These are phyloP conservation scores for Phengaris arion DNA, from an alignment of 2,888 invertebrate genomes.

Conservation along the genomic window DNA sequence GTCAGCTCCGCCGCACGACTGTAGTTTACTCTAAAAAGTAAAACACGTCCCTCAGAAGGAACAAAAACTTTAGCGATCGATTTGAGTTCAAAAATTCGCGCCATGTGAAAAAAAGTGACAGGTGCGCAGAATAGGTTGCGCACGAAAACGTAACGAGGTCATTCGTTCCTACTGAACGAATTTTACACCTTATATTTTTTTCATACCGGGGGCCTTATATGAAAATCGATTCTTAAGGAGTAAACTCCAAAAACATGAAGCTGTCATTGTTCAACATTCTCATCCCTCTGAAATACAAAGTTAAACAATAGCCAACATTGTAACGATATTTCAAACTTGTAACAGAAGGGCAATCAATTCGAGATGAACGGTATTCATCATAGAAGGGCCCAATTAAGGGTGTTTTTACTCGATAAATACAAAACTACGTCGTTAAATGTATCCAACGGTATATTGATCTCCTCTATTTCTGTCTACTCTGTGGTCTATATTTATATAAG, in stretches of 20 bases:
- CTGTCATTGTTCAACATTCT: neutral
- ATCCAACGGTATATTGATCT: slow-evolving; percentile 5
- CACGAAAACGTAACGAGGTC: too few relatives aligned
- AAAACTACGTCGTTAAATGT: slow-evolving; percentile 7
- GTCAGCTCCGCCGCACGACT: too few relatives aligned
- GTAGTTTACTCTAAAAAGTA: too few relatives aligned
- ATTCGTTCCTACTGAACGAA: too few relatives aligned
- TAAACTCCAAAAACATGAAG: slow-evolving; percentile 9
- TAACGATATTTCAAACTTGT: neutral
- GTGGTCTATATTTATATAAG: neutral
- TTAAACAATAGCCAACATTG: neutral
- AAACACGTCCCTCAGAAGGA: too few relatives aligned
- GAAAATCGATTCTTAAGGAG: too few relatives aligned
- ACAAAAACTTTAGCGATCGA: too few relatives aligned
- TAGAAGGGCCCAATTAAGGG: neutral
- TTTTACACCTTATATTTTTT: too few relatives aligned
- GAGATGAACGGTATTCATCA: neutral
- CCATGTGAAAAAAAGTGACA: too few relatives aligned
- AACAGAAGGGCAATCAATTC: neutral
- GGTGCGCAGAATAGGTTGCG: too few relatives aligned
- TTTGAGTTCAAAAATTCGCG: too few relatives aligned
- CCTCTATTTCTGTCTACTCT: neutral
- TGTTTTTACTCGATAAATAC: neutral
- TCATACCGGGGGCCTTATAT: too few relatives aligned
- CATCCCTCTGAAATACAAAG: neutral